Evolutionary conservation across 2,797 vertebrate species (phyloP).

Genomic region (Anguilla obscura): DNA sequence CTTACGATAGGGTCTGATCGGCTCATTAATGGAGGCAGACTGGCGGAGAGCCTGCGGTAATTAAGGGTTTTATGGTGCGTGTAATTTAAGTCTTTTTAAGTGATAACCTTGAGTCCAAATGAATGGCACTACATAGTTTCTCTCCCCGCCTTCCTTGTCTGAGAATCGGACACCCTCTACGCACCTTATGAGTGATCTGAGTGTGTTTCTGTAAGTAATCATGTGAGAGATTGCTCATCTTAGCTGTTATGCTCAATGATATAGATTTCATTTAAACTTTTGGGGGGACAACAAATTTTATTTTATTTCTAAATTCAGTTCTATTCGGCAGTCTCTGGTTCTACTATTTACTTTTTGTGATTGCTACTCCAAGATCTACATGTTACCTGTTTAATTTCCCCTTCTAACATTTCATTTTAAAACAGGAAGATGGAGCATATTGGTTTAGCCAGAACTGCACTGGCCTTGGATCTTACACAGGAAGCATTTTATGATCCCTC

Average conservation of each 20-base stretch:
- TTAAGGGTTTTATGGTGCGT: conserved; percentile 76
- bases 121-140: conserved; percentile 56
- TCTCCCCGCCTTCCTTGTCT: conserved; percentile 31
- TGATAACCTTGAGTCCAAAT: conserved; percentile 65
- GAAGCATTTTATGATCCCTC: neutral
- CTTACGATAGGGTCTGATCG: conserved; percentile 59
- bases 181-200: neutral
- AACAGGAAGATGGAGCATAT: neutral
- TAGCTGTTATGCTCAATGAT: neutral
- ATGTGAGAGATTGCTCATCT: neutral
- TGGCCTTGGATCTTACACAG: neutral
- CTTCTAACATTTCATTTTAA: neutral
- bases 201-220: neutral
- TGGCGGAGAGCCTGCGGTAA: conserved; percentile 62
- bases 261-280: too few relatives aligned
- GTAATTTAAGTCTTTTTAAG: conserved; percentile 68
- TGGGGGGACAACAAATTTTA: too few relatives aligned
- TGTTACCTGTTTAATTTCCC: neutral
- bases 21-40: conserved; percentile 59
- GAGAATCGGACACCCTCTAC: conserved; percentile 28
- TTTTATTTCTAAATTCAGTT: neutral
- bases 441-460: neutral
- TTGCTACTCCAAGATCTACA: neutral
- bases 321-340: neutral
- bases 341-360: neutral